Evolutionary conservation across 1,140 invertebrate genomes (phyloP), one percentile per base, ranked within the genome.

Genomic region (Pogonomyrmex californicus): DNA sequence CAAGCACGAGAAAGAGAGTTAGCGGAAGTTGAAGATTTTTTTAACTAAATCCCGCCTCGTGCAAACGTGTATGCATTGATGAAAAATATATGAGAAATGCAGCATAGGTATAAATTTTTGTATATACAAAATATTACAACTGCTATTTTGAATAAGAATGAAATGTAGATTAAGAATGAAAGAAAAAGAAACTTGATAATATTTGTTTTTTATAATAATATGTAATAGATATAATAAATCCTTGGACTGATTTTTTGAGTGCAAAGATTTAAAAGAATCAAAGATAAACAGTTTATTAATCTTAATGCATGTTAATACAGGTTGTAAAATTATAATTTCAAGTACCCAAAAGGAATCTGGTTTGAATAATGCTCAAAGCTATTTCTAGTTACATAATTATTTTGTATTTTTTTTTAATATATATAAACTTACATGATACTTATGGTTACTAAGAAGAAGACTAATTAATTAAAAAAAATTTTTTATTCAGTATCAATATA

Each of bases 1-100:
- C 97, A 98, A 92, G 97, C 97, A 6, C 96, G 97, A 75, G 95
- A 97, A 88, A 95, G 97, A 87, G 97, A 98, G 92, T 93, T 98
- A 10, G 96, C 97, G 41, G 97, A 98, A 95, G 97, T 98, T 6
- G 96, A 96, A 3, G 97, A 98, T 86, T 97, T 97, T 92, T 96
- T 97, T 77, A 93, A 96, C 85, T 96, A 92, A 94, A 86, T 62
- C 54, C 17, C 14, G 44, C 17, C 51, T 89, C n/a, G 30, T 38
- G 36, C 12, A 75, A 23, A 54, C 7, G 10, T 6, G 17, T 30
- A 44, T 83, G 14, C 68, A n/a, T 75, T 49, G 41, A 73, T 12
- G 23, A 23, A 49, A 60, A 82, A 41, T 17, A 36, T 58, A 56
- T 2, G 58, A 38, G 10, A 82, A 73, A 30, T 36, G 44, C 23